Percentiles rank a stretch among this genome's conserved stretches.
Evolutionary conservation across 2,113 vertebrate species (phyloP).

Genomic region (Mobula hypostoma): DNA sequence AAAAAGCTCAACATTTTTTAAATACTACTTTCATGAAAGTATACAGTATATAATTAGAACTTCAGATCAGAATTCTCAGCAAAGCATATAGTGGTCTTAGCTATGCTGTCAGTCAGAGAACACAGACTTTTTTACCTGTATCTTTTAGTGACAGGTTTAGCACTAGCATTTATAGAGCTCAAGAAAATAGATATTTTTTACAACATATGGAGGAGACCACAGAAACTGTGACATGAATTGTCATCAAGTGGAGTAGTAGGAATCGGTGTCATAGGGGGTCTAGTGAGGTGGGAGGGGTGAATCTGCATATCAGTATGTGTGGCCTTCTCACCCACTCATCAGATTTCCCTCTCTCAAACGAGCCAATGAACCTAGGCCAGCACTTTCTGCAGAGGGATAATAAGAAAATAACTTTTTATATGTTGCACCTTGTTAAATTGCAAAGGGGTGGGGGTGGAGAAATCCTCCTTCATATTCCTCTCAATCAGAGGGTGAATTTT

Average conservation of each 20-base stretch:
- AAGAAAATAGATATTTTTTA: not conserved
- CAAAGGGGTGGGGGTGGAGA: not conserved
- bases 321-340: not conserved
- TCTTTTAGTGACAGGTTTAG: not conserved
- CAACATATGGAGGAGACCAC: not conserved
- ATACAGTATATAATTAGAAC: not conserved
- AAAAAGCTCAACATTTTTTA: not conserved
- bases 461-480: not conserved
- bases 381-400: not conserved
- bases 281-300: too few relatives aligned
- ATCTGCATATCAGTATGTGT: not conserved
- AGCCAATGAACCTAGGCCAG: not conserved
- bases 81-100: not conserved
- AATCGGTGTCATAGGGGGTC: not conserved
- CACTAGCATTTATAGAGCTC: not conserved
- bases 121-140: not conserved
- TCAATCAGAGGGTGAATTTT: not conserved
- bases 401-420: not conserved
- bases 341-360: not conserved
- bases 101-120: not conserved
- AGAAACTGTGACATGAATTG: not conserved
- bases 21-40: not conserved
- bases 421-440: not conserved
- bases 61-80: not conserved
- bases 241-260: not conserved